These are phyloP conservation scores for Psylliodes chrysocephalus DNA, from an alignment of 2,888 invertebrate genomes.

Conservation along the genomic window DNA sequence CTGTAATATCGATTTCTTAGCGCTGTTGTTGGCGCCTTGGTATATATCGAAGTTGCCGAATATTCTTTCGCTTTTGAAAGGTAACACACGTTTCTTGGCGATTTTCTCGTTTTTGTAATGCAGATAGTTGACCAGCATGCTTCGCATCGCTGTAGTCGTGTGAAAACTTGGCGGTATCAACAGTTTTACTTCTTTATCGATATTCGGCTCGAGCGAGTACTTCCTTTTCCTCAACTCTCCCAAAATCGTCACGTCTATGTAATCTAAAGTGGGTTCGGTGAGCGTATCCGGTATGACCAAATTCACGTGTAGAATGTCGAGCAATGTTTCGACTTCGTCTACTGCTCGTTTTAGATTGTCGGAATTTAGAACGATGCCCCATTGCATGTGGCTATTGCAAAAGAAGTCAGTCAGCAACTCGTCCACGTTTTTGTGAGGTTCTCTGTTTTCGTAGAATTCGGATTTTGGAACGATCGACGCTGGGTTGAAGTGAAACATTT, in stretches of 20 bases:
- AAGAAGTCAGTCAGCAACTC: constrained; percentile 49
- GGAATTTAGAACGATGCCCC: background rate
- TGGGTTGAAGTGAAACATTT: background rate
- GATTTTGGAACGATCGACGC: background rate
- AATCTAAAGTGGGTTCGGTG: constrained; percentile 43
- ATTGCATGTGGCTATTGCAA: constrained; percentile 32
- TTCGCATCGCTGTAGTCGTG: constrained; percentile 47
- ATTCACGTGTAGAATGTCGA: constrained; percentile 44
- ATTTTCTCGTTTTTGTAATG: constrained; percentile 24
- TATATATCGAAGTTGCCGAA: background rate
- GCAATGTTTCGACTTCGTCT: constrained; percentile 37
- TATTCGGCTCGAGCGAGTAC: background rate
- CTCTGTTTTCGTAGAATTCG: background rate
- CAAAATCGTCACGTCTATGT: constrained; percentile 48
- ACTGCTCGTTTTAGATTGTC: constrained; percentile 37
- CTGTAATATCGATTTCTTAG: constrained; percentile 3
- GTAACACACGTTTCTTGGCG: background rate
- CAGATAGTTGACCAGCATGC: constrained; percentile 46
- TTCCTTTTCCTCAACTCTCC: constrained; percentile 22
- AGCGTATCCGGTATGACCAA: constrained; percentile 49
- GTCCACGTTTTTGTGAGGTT: constrained; percentile 39
- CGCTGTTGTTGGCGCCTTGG: background rate
- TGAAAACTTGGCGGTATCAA: constrained; percentile 50
- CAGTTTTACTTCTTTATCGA: constrained; percentile 1
- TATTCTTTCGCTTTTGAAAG: constrained; percentile 13